Evolutionary conservation across 2,113 vertebrate genomes (phyloP).

Genomic region (Peucedramus taeniatus): DNA sequence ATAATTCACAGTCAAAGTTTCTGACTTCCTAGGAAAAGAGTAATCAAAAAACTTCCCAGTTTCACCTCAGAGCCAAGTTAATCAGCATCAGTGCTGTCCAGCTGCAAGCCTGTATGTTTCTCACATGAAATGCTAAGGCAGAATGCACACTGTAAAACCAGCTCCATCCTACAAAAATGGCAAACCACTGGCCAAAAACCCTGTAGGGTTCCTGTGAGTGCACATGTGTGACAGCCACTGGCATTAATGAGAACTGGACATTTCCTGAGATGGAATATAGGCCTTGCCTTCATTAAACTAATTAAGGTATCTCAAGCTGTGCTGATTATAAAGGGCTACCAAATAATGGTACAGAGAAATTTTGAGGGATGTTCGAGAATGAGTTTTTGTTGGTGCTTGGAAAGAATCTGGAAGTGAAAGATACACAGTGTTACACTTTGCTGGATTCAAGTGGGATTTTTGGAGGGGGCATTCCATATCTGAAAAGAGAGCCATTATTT

Average conservation of each 20-base stretch:
- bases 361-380: not conserved
- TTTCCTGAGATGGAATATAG: not conserved
- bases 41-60: not conserved
- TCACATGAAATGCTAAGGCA: not conserved
- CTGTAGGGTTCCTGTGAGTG: not conserved
- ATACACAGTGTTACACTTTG: not conserved
- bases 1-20: not conserved
- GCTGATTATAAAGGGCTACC: not conserved
- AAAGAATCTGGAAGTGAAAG: not conserved
- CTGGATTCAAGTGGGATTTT: slow-evolving; percentile 22
- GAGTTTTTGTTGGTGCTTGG: not conserved
- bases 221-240: not conserved
- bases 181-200: not conserved
- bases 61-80: not conserved
- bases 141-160: not conserved
- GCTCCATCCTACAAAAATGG: not conserved
- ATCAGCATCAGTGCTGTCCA: not conserved
- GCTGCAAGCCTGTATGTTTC: not conserved
- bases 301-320: not conserved
- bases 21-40: not conserved
- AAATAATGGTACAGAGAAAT: not conserved
- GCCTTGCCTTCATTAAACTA: slow-evolving; percentile 15
- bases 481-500: slow-evolving; percentile 34
- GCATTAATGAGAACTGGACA: not conserved
- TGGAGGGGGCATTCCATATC: not conserved